These are phyloP conservation scores for Acromyrmex heyeri DNA, from an alignment of 1,140 invertebrate genomes.

Conservation along the genomic window DNA sequence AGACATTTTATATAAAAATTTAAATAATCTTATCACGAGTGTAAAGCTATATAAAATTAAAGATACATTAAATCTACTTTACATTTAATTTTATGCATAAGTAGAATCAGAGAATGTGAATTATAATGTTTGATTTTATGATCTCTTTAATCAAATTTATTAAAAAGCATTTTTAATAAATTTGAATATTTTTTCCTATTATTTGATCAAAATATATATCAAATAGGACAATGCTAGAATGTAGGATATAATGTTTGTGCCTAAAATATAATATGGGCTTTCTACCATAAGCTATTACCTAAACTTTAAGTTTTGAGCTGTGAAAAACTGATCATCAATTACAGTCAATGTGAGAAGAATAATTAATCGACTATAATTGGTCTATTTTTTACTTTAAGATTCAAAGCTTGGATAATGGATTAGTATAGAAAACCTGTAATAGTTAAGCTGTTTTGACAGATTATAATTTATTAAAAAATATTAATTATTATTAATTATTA, in stretches of 20 bases:
- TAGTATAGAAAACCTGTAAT: too few relatives aligned
- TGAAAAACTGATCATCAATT: too few relatives aligned
- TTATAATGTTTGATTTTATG: conserved; percentile 2
- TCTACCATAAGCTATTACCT: too few relatives aligned
- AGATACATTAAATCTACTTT: neutral
- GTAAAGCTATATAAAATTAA: neutral
- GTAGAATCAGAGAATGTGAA: neutral
- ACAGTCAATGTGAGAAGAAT: too few relatives aligned
- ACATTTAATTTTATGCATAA: conserved; percentile 16
- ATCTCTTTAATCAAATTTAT: neutral
- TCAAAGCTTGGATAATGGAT: too few relatives aligned
- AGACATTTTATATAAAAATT: neutral
- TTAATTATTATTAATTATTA: too few relatives aligned
- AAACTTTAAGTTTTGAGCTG: too few relatives aligned
- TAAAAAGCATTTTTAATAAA: neutral
- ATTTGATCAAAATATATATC: neutral
- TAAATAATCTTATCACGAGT: neutral
- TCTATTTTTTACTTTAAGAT: too few relatives aligned
- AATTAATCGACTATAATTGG: too few relatives aligned
- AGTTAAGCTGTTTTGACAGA: neutral
- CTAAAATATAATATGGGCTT: neutral
- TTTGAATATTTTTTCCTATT: too few relatives aligned
- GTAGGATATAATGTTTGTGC: neutral
- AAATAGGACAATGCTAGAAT: neutral
- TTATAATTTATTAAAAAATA: neutral